Evolutionary conservation across 2,888 invertebrate genomes (phyloP), one percentile per base, ranked within the genome.

Genomic region (Lithosia quadra): DNA sequence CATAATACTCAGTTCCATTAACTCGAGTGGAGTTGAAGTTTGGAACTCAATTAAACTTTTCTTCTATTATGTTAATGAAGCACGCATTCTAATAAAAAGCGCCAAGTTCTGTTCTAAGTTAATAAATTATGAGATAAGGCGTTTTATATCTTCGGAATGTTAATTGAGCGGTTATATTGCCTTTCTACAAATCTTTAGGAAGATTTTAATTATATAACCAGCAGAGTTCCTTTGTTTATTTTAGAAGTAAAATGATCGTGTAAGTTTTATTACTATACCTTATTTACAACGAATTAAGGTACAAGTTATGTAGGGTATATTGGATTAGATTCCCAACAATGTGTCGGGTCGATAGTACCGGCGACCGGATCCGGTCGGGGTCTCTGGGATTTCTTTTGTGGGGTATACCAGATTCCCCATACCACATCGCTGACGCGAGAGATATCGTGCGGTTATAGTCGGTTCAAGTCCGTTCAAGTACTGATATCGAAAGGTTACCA

Each of bases 1-100:
- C 81, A 84, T 84, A 84, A 82, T 78, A 79, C 81, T 77, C 70
- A 74, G 72, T 82, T 80, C 80, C 77, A 85, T 82, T 83, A 84
- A 82, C 74, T 82, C 75, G 77, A 77, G 82, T 82, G 76, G 78
- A 76, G 79, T 81, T 81, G 69, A 67, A 85, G 82, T 84, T 85
- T 75, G 74, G 67, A 86, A 86, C 84, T 86, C 86, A 86, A 86
- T 86, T 86, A 84, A 86, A 86, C 84, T 86, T 85, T 86, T 84
- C 86, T 86, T 86, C 84, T 85, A 85, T 85, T 82, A 86, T 86
- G 86, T 63, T 84, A 86, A 86, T 86, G 80, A 79, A 78, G 77
- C 75, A 82, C 80, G 82, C 76, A 78, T 79, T 75, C 77, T 72
- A 78, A 82, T 74, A 76, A 80, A 80, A 80, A 79, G 74, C 72